A percentile compares a stretch with the other conserved stretches of the same genome.
phyloP scores from a whole-genome alignment of 2,888 invertebrate species.

The Rhimphoctona megacephalus region DNA sequence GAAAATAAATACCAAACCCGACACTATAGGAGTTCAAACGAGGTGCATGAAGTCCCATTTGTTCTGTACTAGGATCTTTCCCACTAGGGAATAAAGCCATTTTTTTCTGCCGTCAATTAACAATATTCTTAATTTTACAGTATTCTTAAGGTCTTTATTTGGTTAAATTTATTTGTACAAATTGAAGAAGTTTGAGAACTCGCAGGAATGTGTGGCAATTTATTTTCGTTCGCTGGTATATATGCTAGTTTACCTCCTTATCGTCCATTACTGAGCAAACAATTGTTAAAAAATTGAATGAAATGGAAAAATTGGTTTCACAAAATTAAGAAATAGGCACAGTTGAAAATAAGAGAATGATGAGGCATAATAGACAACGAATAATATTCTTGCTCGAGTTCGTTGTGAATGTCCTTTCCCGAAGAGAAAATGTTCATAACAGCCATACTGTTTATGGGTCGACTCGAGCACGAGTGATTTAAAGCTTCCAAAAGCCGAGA shows the following conservation, averaged over 20 bases:
- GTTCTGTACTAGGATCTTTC: slow-evolving; percentile 13
- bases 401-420: not conserved
- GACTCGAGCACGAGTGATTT: slow-evolving; percentile 74
- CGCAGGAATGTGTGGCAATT: not conserved
- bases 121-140: not conserved
- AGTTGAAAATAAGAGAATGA: not conserved
- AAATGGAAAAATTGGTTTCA: not conserved
- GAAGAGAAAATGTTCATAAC: slow-evolving; percentile 7
- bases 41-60: slow-evolving; percentile 42
- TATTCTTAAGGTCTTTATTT: not conserved
- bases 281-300: not conserved
- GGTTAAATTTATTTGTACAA: not conserved
- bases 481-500: slow-evolving; percentile 76
- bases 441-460: slow-evolving; percentile 73
- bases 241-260: not conserved
- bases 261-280: not conserved
- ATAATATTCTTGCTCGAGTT: slow-evolving; percentile 5
- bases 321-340: not conserved
- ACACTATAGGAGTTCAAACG: slow-evolving; percentile 33
- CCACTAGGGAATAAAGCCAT: not conserved
- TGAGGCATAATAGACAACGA: not conserved
- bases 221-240: not conserved
- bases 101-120: not conserved
- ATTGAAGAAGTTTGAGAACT: not conserved
- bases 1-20: slow-evolving; percentile 44